A percentile compares a stretch with the other conserved stretches of the same genome.
Conservation (phyloP, 2,888 invertebrate genomes). For the Archips crataeganus region DNA sequence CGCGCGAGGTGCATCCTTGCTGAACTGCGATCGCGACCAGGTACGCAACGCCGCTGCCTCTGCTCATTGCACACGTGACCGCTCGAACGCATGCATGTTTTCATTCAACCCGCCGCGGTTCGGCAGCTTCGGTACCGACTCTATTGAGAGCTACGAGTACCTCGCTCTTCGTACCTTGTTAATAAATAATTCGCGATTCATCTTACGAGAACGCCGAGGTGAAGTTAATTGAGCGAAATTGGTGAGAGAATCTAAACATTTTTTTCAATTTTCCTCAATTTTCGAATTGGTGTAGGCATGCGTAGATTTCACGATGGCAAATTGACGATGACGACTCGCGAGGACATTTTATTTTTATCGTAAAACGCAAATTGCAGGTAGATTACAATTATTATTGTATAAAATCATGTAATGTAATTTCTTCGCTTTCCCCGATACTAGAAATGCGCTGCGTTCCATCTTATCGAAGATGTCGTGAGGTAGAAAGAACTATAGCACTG, state of each 20-base stretch:
- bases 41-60: conserved; percentile 60
- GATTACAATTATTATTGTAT: conserved; percentile 26
- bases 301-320: conserved; percentile 17
- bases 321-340: not conserved
- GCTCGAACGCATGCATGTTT: conserved; percentile 64
- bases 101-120: conserved; percentile 67
- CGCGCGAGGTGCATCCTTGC: conserved; percentile 68
- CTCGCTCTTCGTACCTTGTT: conserved; percentile 41
- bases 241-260: conserved; percentile 45
- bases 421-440: conserved; percentile 29
- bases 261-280: conserved; percentile 27
- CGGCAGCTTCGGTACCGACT: conserved; percentile 48
- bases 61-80: conserved; percentile 58
- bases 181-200: conserved; percentile 46
- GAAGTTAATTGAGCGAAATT: conserved; percentile 48
- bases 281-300: conserved; percentile 10
- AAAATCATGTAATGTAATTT: conserved; percentile 7
- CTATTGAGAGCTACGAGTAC: conserved; percentile 41
- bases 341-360: not conserved
- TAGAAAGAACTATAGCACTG: conserved; percentile 79
- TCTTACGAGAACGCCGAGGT: conserved; percentile 44
- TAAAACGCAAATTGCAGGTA: conserved; percentile 6
- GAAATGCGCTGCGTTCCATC: conserved; percentile 67
- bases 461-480: conserved; percentile 73
- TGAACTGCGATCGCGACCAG: conserved; percentile 69